Conservation (phyloP, 2,113 vertebrate species). For the Suncus etruscus region DNA sequence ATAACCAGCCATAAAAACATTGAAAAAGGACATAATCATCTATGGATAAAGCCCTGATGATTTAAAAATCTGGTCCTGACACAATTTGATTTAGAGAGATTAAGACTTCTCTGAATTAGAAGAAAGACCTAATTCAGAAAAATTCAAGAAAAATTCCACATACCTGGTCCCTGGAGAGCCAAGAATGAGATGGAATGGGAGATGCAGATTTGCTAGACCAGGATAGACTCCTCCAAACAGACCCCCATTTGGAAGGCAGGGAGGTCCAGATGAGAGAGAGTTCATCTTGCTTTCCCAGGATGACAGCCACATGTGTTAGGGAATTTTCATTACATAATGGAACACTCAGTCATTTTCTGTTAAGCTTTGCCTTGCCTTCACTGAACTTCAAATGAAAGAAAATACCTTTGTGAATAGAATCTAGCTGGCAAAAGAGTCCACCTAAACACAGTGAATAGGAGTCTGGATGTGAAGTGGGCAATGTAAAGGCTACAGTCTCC, state of each 20-base stretch:
- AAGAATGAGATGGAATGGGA: not conserved
- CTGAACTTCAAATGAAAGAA: slow-evolving; percentile 16
- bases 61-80: slow-evolving; percentile 47
- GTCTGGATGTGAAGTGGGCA: no score
- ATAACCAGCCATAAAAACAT: not conserved
- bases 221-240: not conserved
- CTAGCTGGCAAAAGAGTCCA: no score
- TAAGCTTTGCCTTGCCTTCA: slow-evolving; percentile 56
- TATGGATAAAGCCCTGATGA: slow-evolving; percentile 32
- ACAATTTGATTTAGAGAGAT: slow-evolving; percentile 37
- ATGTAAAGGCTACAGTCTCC: no score
- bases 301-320: not conserved
- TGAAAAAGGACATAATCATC: not conserved
- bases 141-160: slow-evolving; percentile 6
- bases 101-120: slow-evolving; percentile 27
- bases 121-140: not conserved
- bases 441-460: no score
- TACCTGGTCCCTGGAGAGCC: not conserved
- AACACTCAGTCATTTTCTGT: slow-evolving; percentile 37
- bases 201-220: not conserved
- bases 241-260: not conserved
- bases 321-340: slow-evolving; percentile 1
- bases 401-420: rapidly evolving
- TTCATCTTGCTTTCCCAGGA: not conserved
- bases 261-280: not conserved